These are phyloP conservation scores for Pipistrellus pygmaeus DNA, from an alignment of 2,797 vertebrate genomes.

Conservation along the genomic window DNA sequence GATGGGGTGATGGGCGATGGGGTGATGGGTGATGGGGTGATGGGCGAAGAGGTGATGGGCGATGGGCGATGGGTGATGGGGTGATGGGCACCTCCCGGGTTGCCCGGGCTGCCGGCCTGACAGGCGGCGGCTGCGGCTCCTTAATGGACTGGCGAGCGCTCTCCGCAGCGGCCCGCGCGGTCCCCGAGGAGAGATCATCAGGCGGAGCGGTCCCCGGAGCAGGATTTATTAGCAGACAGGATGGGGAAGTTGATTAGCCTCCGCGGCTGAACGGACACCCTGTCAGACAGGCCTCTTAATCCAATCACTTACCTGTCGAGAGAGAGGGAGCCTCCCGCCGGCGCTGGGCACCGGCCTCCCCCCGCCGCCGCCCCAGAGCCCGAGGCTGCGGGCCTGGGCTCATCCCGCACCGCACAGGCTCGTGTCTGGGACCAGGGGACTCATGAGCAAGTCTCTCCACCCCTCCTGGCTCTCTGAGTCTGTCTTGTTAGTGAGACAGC, in stretches of 20 bases:
- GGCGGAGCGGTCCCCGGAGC: constrained; percentile 89
- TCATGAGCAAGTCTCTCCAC: background rate
- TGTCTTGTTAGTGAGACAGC: too few relatives aligned
- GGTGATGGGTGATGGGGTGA: too few relatives aligned
- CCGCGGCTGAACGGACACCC: constrained; percentile 87
- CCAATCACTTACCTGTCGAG: constrained; percentile 90
- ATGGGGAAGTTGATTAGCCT: constrained; percentile 90
- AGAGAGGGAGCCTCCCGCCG: constrained; percentile 74
- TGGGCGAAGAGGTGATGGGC: too few relatives aligned
- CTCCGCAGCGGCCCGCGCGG: constrained; percentile 86
- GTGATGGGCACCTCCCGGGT: constrained; percentile 90
- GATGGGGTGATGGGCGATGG: too few relatives aligned
- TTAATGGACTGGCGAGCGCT: constrained; percentile 90
- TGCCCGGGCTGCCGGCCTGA: constrained; percentile 86
- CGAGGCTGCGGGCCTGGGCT: background rate
- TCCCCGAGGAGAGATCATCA: constrained; percentile 92
- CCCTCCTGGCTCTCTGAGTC: background rate
- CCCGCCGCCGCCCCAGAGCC: background rate
- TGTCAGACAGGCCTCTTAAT: constrained; percentile 90
- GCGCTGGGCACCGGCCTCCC: background rate
- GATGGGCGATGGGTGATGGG: too few relatives aligned
- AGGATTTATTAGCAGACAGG: constrained; percentile 91
- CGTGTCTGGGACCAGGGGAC: rapidly evolving
- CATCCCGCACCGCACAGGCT: rapidly evolving
- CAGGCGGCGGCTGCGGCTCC: constrained; percentile 87